Evolutionary conservation across 2,113 vertebrate genomes (phyloP).

Genomic region (Monopterus albus): DNA sequence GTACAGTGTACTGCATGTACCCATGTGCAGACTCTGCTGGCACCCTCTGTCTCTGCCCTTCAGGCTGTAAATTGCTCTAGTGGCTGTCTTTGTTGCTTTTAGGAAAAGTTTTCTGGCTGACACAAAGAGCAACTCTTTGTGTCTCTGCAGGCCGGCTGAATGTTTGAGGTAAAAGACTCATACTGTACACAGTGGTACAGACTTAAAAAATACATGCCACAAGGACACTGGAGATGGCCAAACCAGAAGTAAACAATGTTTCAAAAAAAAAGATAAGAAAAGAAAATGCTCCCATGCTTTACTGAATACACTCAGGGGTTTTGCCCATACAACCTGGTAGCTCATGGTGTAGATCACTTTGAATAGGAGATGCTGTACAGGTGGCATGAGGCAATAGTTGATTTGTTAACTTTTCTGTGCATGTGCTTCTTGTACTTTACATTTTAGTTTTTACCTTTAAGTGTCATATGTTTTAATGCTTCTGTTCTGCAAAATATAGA

Average conservation of each 20-base stretch:
- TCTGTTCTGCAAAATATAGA: no score
- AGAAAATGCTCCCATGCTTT: no score
- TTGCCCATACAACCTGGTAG: no score
- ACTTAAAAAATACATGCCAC: conserved; percentile 13
- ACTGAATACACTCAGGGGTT: no score
- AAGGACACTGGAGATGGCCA: conserved; percentile 12
- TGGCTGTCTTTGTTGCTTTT: conserved; percentile 45
- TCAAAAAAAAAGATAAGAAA: conserved; percentile 17
- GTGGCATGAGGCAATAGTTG: no score
- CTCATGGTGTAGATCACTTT: no score
- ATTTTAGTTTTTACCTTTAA: no score
- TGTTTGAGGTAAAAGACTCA: conserved; percentile 13
- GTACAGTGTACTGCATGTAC: conserved; percentile 23
- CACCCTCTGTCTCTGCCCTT: conserved; percentile 33
- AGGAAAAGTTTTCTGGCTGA: conserved; percentile 61
- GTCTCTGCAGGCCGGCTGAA: conserved; percentile 39
- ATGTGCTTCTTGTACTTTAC: no score
- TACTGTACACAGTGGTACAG: neutral
- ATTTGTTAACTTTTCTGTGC: no score
- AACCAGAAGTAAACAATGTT: conserved; percentile 21
- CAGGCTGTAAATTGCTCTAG: conserved; percentile 43
- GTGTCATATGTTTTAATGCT: no score
- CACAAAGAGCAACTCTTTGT: conserved; percentile 62
- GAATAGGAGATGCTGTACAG: no score
- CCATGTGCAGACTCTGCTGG: conserved; percentile 21